Conservation (phyloP, 2,888 invertebrate genomes). For the Amblyjoppa fuscipennis region DNA sequence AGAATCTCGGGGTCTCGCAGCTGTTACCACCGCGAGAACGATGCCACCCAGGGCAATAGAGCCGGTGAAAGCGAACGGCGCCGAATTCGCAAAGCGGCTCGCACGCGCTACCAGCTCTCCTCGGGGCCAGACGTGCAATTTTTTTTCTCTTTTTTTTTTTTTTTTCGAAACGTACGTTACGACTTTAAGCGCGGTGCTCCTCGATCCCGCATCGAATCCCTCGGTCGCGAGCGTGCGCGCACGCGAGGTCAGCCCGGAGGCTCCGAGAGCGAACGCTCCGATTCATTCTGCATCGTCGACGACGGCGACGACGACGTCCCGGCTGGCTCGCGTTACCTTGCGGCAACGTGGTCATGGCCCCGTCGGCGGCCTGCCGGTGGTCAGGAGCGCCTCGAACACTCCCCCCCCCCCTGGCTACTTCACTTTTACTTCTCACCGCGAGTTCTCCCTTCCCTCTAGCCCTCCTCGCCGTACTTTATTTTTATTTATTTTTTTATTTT, state of each 20-base stretch:
- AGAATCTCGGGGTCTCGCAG: conserved; percentile 16
- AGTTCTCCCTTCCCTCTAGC: no score
- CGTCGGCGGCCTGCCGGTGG: conserved; percentile 77
- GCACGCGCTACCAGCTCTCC: not conserved
- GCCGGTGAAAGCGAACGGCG: conserved; percentile 43
- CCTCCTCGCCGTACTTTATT: not conserved
- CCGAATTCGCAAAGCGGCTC: conserved; percentile 33
- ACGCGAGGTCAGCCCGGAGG: conserved; percentile 5
- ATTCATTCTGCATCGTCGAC: conserved; percentile 54
- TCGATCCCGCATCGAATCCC: conserved; percentile 1
- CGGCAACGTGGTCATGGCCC: conserved; percentile 84
- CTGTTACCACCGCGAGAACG: not conserved
- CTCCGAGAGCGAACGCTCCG: conserved; percentile 30
- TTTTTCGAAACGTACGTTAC: no score
- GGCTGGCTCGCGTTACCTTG: conserved; percentile 81
- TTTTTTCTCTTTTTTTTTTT: not conserved
- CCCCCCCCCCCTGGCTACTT: conserved; percentile 55
- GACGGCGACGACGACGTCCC: conserved; percentile 47
- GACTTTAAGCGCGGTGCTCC: no score
- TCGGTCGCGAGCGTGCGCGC: not conserved
- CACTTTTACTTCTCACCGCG: conserved; percentile 67
- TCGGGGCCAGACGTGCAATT: not conserved
- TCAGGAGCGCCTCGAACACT: conserved; percentile 75
- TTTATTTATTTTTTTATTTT: no score
- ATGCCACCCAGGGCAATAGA: not conserved